Evolutionary conservation across 92 coral and sea anemone species (phyloP), one percentile per base, ranked within the genome.

Genomic region (Palythoa grandis): DNA sequence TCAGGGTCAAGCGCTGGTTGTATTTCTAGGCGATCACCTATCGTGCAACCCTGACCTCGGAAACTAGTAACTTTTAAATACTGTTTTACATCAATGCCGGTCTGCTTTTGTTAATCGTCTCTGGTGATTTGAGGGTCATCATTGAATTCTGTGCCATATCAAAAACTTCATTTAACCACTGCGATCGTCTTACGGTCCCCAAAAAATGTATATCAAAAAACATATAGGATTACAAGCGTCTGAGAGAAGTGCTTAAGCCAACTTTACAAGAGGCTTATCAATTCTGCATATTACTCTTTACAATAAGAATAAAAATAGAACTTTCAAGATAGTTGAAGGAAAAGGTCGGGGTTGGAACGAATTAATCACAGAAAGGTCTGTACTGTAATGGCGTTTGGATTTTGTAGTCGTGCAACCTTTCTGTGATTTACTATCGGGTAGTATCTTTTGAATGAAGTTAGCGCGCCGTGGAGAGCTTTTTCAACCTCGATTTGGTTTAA

Each of bases 1-100:
- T 79, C 83, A 79, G 83, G 89, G 92, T 89, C 92, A 90, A 77
- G 90, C 90, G 80, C 78, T 78, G 70, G 85, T 87, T 87, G 88
- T 87, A 85, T 87, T 52, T 78, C 67, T 69, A 68, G 75, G 88
- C 66, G 85, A 78, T 74, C 58, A 43, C 93, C 93, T 83, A 80
- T 87, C 68, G 93, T 23, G 91, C 58, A 48, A 54, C 89, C 72
- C 87, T 78, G 83, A 87, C 86, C 88, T 23, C 75, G 17, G 82
- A 11, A 84, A 63, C 61, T 12, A 65, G 37, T 67, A 71, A 86
- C 82, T 66, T 83, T 65, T 78, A 15, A 74, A 24, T 5, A 38
- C 43, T 23, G 23, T 20, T 37, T 70, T 17, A 7, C 63, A 76
- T 76, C 23, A 54, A 17, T 66, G 15, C 54, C 58, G 52, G 35